phyloP scores from a whole-genome alignment of 2,797 vertebrate genomes.

The Parauchenoglanis punctatus region DNA sequence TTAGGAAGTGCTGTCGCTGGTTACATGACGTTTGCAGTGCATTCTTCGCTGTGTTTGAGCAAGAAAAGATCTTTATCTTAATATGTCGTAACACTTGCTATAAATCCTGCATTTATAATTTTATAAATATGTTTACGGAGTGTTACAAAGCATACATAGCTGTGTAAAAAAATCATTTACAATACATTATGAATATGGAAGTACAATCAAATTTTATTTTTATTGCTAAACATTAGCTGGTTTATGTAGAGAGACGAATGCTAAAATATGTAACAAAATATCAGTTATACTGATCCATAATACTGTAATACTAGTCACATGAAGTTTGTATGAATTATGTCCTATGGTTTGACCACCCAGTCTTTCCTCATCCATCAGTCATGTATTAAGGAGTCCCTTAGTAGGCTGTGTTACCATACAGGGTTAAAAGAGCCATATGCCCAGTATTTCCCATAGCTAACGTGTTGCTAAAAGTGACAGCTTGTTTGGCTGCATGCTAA shows the following conservation, averaged over 20 bases:
- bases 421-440: conserved; percentile 64
- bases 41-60: background rate
- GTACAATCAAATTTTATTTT: background rate
- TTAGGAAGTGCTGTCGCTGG: conserved; percentile 57
- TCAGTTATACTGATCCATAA: background rate
- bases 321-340: background rate
- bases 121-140: no score
- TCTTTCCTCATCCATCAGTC: conserved; percentile 36
- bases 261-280: background rate
- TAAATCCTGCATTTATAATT: background rate
- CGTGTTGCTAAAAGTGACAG: conserved; percentile 77
- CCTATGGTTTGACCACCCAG: conserved; percentile 27
- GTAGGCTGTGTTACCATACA: conserved; percentile 33
- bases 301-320: background rate
- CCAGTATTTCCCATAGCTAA: conserved; percentile 65
- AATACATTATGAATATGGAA: background rate
- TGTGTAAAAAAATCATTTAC: background rate
- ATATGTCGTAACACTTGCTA: background rate
- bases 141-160: background rate
- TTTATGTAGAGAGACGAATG: background rate
- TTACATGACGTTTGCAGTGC: background rate
- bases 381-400: conserved; percentile 39
- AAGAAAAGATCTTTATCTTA: no score
- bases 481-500: conserved; percentile 80
- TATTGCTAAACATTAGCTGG: background rate